These are phyloP conservation scores for Ceyx erithaca DNA, from an alignment of 2,797 vertebrate species.

Conservation along the genomic window DNA sequence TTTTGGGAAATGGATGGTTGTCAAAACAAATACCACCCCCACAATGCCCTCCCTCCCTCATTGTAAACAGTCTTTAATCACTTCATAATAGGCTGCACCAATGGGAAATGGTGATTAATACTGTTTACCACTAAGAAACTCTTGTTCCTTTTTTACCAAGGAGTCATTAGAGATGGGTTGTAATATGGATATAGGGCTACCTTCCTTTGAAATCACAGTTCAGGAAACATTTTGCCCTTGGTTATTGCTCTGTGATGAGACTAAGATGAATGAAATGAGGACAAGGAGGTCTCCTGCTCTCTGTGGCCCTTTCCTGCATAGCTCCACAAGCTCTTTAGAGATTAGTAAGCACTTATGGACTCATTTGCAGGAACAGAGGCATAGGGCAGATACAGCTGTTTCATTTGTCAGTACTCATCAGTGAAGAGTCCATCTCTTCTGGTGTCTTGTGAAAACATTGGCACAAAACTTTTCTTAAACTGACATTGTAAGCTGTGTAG, in stretches of 20 bases:
- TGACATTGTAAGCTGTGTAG: not conserved
- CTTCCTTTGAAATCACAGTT: not conserved
- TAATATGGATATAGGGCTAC: not conserved
- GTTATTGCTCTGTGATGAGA: not conserved
- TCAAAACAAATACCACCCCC: slow-evolving; percentile 46
- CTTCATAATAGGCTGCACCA: slow-evolving; percentile 46
- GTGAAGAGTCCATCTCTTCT: not conserved
- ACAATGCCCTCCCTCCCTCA: not conserved
- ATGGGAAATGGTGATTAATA: slow-evolving; percentile 48
- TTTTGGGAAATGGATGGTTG: slow-evolving; percentile 58
- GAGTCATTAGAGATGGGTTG: not conserved
- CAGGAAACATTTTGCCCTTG: not conserved
- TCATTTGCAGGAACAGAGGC: not conserved
- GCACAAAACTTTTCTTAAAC: not conserved
- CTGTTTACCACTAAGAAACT: slow-evolving; percentile 42
- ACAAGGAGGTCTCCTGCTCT: not conserved
- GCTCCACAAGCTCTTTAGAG: not conserved
- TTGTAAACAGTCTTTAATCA: slow-evolving; percentile 64
- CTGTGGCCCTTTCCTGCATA: not conserved
- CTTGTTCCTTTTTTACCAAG: not conserved
- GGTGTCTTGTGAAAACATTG: not conserved
- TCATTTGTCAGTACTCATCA: not conserved
- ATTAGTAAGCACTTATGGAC: not conserved
- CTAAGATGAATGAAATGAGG: not conserved
- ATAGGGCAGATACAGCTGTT: not conserved